A percentile compares a stretch with the other conserved stretches of the same genome.
Evolutionary conservation across 2,797 vertebrate species (phyloP).

Genomic region (Tragelaphus eurycerus): DNA sequence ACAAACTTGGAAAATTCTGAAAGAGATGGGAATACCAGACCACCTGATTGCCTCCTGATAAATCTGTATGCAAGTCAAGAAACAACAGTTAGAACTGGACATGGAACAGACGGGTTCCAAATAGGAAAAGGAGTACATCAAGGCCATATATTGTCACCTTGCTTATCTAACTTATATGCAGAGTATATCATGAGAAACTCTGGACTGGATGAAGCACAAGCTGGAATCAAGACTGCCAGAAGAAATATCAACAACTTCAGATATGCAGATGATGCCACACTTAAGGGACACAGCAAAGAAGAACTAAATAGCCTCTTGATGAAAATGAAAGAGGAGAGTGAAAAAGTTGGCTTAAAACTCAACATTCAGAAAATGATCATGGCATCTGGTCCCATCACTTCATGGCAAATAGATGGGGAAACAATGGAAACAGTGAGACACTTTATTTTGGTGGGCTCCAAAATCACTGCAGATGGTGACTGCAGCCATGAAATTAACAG

Average conservation of each 20-base stretch:
- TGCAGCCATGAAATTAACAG: neutral
- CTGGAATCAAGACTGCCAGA: neutral
- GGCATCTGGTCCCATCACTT: neutral
- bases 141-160: neutral
- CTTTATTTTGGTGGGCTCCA: neutral
- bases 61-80: neutral
- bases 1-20: neutral
- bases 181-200: neutral
- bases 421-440: neutral
- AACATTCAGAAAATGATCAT: neutral
- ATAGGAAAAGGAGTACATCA: neutral
- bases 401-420: neutral
- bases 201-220: neutral
- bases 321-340: neutral
- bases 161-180: neutral
- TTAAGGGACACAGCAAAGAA: neutral
- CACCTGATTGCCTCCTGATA: neutral
- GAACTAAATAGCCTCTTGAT: neutral
- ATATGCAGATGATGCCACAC: neutral
- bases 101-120: neutral
- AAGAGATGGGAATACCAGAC: neutral
- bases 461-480: neutral
- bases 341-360: neutral
- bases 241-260: neutral
- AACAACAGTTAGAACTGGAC: neutral